Evolutionary conservation across 1,140 invertebrate species (phyloP), one percentile per base, ranked within the genome.

Genomic region (Ruditapes philippinarum): DNA sequence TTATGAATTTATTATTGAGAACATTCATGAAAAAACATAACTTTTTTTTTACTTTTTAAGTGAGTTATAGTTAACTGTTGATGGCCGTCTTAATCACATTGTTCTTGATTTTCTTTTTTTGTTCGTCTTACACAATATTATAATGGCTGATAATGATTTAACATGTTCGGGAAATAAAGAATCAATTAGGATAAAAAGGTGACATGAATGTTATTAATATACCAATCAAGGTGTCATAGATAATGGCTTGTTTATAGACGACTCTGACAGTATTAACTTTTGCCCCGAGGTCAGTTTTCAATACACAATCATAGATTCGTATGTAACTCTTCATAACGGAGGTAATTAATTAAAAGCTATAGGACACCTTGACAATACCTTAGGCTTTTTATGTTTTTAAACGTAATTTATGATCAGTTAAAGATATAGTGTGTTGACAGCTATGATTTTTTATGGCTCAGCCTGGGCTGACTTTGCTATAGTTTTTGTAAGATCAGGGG

Each of bases 201-300:
- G 33, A 70, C 36, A 40, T 28, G 9, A 0, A 17, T 22, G 36
- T 38, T 70, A 70, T 70, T 70, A 70, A 70, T 70, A 70, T 70
- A 70, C 65, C 65, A 70, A 70, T 70, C 65, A 70, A 70, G 65
- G 65, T 70, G 65, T 70, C 65, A 70, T 70, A 70, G 65, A 70
- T 70, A 70, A 70, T 70, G 38, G 65, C 22, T 70, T 70, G 65
- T 70, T 70, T 70, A 70, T 70, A 19, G 36, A 36, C 33, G 33
- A 38, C 33, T 36, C 65, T 70, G 65, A 28, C 65, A 62, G 5
- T 38, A 17, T 40, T 36, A 40, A 31, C 65, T 70, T 5, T 22
- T 11, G 65, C 65, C 65, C 65, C 19, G 65, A 38, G 65, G 65
- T 70, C 65, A 70, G 5, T 40, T 22, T 31, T 25, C n/a, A 70